phyloP scores from a whole-genome alignment of 2,888 invertebrate genomes.

The Willowsia nigromaculata region DNA sequence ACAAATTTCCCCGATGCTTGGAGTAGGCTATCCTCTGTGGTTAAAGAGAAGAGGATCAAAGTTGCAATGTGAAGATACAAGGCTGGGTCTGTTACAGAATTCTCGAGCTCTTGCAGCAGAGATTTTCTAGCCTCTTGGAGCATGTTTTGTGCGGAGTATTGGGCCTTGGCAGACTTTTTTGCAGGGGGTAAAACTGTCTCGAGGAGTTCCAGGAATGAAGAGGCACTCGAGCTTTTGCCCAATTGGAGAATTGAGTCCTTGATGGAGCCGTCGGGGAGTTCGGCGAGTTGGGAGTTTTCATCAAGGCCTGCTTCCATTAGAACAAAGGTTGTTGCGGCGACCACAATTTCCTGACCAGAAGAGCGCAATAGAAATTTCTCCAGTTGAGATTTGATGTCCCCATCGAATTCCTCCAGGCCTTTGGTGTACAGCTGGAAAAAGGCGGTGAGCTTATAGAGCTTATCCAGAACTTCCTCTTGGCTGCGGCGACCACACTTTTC shows the following conservation, averaged over 20 bases:
- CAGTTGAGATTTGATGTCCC: constrained; percentile 85
- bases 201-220: constrained; percentile 57
- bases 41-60: constrained; percentile 89
- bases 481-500: constrained; percentile 84
- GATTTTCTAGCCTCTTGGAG: constrained; percentile 84
- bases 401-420: constrained; percentile 83
- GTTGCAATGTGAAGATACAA: constrained; percentile 88
- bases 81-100: constrained; percentile 87
- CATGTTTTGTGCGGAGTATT: constrained; percentile 58
- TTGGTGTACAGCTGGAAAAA: constrained; percentile 91
- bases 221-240: constrained; percentile 62
- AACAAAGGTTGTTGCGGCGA: constrained; percentile 68
- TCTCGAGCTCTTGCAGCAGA: constrained; percentile 88
- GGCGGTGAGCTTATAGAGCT: constrained; percentile 87
- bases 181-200: constrained; percentile 67
- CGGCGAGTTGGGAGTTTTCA: constrained; percentile 66
- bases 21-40: constrained; percentile 90
- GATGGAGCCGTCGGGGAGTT: constrained; percentile 64
- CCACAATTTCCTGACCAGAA: constrained; percentile 87
- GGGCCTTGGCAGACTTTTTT: constrained; percentile 70
- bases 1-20: constrained; percentile 97
- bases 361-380: constrained; percentile 92
- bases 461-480: constrained; percentile 90
- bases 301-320: constrained; percentile 74
- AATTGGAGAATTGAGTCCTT: constrained; percentile 69